These are phyloP conservation scores for Charadrius vociferus DNA, from an alignment of 2,113 vertebrate species.

Conservation along the genomic window DNA sequence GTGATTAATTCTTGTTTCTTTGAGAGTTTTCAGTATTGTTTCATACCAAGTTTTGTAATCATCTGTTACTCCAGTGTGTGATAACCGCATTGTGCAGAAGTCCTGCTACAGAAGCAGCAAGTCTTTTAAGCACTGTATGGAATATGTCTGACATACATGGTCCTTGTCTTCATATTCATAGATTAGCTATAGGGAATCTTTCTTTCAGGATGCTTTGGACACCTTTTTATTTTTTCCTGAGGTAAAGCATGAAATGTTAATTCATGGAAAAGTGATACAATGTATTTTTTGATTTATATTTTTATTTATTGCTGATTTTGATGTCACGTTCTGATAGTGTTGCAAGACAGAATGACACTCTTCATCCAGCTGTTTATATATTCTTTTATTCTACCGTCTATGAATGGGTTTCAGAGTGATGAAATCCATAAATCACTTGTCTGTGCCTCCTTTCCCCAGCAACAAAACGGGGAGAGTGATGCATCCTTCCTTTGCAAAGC, in stretches of 20 bases:
- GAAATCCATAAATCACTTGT: background rate
- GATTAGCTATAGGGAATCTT: background rate
- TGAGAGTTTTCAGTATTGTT: slow-evolving; percentile 31
- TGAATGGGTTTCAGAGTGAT: background rate
- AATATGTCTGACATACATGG: background rate
- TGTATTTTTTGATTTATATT: slow-evolving; percentile 33
- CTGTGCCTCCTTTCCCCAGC: background rate
- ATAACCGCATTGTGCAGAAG: background rate
- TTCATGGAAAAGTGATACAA: background rate
- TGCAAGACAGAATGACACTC: slow-evolving; percentile 2
- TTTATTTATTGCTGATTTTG: slow-evolving; percentile 48
- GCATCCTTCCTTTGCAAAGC: background rate
- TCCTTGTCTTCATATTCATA: slow-evolving; percentile 35
- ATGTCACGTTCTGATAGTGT: slow-evolving; percentile 1
- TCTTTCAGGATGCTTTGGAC: slow-evolving; percentile 26
- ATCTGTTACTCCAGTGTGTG: background rate
- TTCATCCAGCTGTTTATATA: background rate
- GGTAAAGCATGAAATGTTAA: background rate
- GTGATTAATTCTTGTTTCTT: slow-evolving; percentile 38
- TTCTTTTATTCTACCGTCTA: background rate
- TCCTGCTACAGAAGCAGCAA: background rate
- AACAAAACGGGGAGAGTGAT: background rate
- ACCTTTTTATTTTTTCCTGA: background rate
- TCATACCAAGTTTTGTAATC: background rate
- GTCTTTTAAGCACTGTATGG: background rate